Conservation (phyloP, 1,140 invertebrate species). For the Piezodorus guildinii region DNA sequence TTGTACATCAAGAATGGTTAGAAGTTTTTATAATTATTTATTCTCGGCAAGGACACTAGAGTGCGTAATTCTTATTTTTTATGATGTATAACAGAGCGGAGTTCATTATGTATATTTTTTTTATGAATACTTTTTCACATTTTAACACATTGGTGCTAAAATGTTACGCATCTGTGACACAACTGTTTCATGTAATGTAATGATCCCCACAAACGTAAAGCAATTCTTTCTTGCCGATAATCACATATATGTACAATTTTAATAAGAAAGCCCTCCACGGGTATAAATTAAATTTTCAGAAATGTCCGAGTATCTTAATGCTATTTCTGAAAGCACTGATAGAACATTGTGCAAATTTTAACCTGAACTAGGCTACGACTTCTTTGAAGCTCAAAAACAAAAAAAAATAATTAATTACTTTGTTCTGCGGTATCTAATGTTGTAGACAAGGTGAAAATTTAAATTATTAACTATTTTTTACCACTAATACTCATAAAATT, state of each 20-base stretch:
- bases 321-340: neutral
- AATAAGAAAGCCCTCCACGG: neutral
- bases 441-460: conserved; percentile 8
- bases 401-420: neutral
- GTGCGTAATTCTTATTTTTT: conserved; percentile 9
- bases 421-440: conserved; percentile 10
- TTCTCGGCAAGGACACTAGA: conserved; percentile 9
- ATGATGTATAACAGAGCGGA: conserved; percentile 10
- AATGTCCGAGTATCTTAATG: neutral
- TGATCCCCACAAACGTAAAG: conserved; percentile 3
- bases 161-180: conserved; percentile 4
- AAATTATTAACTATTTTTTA: conserved; percentile 16
- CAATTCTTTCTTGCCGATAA: conserved; percentile 4
- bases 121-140: conserved; percentile 13
- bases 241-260: neutral
- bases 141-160: conserved; percentile 15
- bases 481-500: conserved; percentile 16
- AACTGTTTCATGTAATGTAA: conserved; percentile 9
- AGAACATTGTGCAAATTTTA: neutral
- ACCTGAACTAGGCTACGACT: neutral
- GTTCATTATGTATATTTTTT: conserved; percentile 15
- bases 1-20: conserved; percentile 10
- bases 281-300: conserved; percentile 7
- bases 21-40: conserved; percentile 16
- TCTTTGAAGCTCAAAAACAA: conserved; percentile 12